These are phyloP conservation scores for Holacanthus passer DNA, from an alignment of 2,113 vertebrate species.

Conservation along the genomic window DNA sequence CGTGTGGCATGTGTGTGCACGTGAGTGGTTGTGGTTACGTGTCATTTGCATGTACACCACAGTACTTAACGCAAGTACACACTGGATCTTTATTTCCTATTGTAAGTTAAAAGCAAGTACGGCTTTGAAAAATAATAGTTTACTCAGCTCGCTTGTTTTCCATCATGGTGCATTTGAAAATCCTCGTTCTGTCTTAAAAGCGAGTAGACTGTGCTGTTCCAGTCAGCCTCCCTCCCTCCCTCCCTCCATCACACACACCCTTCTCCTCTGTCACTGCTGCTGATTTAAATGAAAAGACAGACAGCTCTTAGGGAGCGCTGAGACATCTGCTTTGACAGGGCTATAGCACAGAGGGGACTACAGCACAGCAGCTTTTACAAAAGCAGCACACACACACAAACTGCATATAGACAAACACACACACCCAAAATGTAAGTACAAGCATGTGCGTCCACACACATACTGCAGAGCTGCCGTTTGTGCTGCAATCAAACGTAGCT, in stretches of 20 bases:
- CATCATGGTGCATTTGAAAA: conserved; percentile 6
- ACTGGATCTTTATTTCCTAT: neutral
- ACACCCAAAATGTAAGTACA: conserved; percentile 9
- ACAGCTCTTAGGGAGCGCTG: conserved; percentile 58
- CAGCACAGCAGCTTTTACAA: conserved; percentile 37
- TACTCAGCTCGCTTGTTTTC: conserved; percentile 33
- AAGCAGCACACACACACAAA: conserved; percentile 31
- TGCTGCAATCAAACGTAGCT: conserved; percentile 64
- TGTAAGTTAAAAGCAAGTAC: conserved; percentile 12
- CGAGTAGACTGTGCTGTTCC: conserved; percentile 28
- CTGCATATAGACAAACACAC: conserved; percentile 33
- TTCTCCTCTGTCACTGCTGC: conserved; percentile 41
- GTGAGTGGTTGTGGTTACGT: neutral
- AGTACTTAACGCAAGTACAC: neutral
- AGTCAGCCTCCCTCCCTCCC: neutral
- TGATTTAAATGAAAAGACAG: conserved; percentile 61
- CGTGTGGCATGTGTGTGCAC: neutral
- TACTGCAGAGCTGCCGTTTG: conserved; percentile 40
- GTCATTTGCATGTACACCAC: conserved; percentile 14
- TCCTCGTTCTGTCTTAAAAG: conserved; percentile 35
- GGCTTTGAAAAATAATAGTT: conserved; percentile 20
- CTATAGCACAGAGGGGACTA: conserved; percentile 38
- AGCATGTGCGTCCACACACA: conserved; percentile 13
- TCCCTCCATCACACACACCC: neutral
- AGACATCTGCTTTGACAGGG: conserved; percentile 63